Evolutionary conservation across 2,113 vertebrate genomes (phyloP).

Genomic region (Paramisgurnus dabryanus): DNA sequence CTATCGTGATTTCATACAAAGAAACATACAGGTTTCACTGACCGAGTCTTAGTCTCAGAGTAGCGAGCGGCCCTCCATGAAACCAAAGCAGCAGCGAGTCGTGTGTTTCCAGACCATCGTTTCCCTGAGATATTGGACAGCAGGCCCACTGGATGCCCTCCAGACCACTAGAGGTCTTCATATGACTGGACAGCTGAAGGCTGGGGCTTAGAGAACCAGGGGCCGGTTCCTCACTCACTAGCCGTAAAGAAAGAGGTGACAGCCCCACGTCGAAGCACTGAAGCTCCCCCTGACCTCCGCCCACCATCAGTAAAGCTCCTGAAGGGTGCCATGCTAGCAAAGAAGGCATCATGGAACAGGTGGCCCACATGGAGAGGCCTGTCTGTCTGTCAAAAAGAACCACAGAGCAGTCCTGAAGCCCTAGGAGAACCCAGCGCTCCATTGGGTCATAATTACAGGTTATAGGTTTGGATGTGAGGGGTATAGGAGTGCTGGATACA

Average conservation of each 20-base stretch:
- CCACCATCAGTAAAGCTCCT: conserved; percentile 78
- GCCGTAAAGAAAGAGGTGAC: conserved; percentile 80
- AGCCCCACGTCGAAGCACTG: conserved; percentile 89
- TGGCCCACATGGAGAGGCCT: conserved; percentile 74
- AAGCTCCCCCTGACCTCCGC: conserved; percentile 86
- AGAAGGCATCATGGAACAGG: conserved; percentile 78
- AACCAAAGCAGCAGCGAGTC: conserved; percentile 83
- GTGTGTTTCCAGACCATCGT: conserved; percentile 62
- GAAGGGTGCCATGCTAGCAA: conserved; percentile 86
- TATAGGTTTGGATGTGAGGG: conserved; percentile 77
- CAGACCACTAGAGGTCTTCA: conserved; percentile 80
- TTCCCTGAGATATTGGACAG: conserved; percentile 57
- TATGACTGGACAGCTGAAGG: conserved; percentile 78
- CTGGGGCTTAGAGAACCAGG: conserved; percentile 66
- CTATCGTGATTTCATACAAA: not conserved
- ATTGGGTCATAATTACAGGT: conserved; percentile 81
- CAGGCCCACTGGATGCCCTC: conserved; percentile 82
- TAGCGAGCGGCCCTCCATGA: conserved; percentile 84
- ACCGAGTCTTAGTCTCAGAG: conserved; percentile 87
- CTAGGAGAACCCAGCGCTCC: conserved; percentile 82
- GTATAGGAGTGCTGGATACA: conserved; percentile 75
- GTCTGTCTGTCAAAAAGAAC: conserved; percentile 83
- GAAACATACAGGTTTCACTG: conserved; percentile 54
- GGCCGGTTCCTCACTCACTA: conserved; percentile 82
- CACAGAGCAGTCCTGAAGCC: conserved; percentile 87